Evolutionary conservation across 2,797 vertebrate genomes (phyloP), one percentile per base, ranked within the genome.

Genomic region (Rhinoraja longicauda): DNA sequence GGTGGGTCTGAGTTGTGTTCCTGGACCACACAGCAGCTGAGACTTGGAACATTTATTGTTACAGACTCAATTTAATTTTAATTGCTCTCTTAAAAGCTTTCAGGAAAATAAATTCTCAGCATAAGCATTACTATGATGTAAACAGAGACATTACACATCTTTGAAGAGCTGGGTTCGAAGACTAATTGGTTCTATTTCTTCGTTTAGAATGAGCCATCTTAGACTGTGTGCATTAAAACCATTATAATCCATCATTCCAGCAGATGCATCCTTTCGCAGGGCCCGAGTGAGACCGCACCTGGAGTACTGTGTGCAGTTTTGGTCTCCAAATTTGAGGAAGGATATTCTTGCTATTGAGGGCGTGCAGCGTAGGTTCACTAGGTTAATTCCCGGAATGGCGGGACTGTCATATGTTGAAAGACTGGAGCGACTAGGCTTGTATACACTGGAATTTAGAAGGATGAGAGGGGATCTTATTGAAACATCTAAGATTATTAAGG

Each of bases 21-120:
- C 73, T 92, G 57, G 90, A 75, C 90, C 90, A 92, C 90, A 70
- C 90, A 92, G 75, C 24, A 92, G 39, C 26, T n/a, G 70, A 53
- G 39, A 72, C 70, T 72, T 72, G 21, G 24, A 26, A 39, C 90
- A 91, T 91, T 92, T 88, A 36, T 88, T 73, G 90, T 92, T 57
- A 19, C 8, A 73, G 64, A 92, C 36, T 73, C 70, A 73, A 75
- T 92, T 53, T 92, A 72, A 75, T 73, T 92, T 53, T 92, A 92
- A 92, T 92, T 92, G 36, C 90, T 72, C 70, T 29, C 70, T 73
- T 73, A 75, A 92, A 75, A 92, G 90, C 90, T 92, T 92, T 92
- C 45, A 29, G 45, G 70, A 92, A 75, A 75, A 92, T 92, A 57
- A 92, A 75, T 92, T 92, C 21, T 92, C 32, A 73, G 70, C 70